These are phyloP conservation scores for Geodia barretti DNA, from an alignment of 37 sponge, comb jelly and placozoan genomes.

Conservation along the genomic window DNA sequence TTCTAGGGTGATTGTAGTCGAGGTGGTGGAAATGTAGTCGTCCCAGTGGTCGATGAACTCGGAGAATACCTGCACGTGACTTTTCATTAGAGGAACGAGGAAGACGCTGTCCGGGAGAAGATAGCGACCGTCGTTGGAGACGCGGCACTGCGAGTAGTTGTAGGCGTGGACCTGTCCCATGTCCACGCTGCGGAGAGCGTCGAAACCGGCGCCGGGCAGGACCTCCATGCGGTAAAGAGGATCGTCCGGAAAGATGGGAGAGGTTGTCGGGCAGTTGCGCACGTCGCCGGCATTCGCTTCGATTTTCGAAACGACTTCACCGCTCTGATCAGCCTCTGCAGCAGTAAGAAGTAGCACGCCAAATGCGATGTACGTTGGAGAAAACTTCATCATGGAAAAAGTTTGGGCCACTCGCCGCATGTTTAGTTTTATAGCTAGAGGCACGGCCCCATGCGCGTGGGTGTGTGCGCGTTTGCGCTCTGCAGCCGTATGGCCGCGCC, in stretches of 20 bases:
- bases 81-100: slow-evolving; percentile 55
- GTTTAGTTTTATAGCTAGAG: no score
- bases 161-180: slow-evolving; percentile 52
- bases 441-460: no score
- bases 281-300: no score
- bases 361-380: no score
- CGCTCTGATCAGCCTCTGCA: no score
- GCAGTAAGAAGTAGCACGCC: no score
- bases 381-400: no score
- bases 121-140: slow-evolving; percentile 68
- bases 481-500: no score
- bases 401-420: no score
- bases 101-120: slow-evolving; percentile 62
- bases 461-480: no score
- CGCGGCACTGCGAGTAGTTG: slow-evolving; percentile 63
- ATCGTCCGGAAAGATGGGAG: slow-evolving; percentile 2
- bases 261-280: slow-evolving; percentile 61
- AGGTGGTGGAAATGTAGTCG: slow-evolving; percentile 53
- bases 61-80: slow-evolving; percentile 49
- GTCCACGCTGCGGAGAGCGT: slow-evolving; percentile 74
- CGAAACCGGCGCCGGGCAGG: slow-evolving; percentile 77
- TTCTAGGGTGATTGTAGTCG: slow-evolving; percentile 53
- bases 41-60: slow-evolving; percentile 59
- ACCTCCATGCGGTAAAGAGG: slow-evolving; percentile 69
- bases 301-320: no score